phyloP scores from a whole-genome alignment of 1,140 invertebrate genomes.

The Trichogramma pretiosum region DNA sequence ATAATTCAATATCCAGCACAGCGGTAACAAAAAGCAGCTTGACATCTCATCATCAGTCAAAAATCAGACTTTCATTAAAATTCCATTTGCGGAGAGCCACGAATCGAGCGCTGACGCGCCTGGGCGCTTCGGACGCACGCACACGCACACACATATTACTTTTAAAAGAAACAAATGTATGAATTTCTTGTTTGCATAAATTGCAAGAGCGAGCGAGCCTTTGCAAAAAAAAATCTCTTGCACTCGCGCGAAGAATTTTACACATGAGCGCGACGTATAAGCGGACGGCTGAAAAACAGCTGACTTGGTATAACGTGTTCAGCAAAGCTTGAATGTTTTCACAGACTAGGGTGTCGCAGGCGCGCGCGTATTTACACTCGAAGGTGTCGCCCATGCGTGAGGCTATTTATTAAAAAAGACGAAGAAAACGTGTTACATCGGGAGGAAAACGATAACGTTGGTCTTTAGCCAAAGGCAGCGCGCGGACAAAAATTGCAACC shows the following conservation, averaged over 20 bases:
- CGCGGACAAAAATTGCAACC: no score
- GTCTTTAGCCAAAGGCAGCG: constrained; percentile 3
- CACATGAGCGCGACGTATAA: background rate
- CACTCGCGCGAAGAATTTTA: constrained; percentile 7
- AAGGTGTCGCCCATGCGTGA: no score
- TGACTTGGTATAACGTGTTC: background rate
- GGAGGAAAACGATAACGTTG: constrained; percentile 45
- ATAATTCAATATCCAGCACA: no score
- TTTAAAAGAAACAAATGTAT: no score
- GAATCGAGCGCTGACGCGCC: no score
- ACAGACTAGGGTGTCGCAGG: background rate
- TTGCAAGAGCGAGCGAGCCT: background rate
- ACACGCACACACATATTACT: no score
- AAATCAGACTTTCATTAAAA: no score
- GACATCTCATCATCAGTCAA: no score
- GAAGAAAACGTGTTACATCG: constrained; percentile 38
- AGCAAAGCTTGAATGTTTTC: background rate
- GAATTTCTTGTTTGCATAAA: background rate
- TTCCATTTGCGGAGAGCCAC: no score
- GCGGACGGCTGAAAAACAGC: background rate
- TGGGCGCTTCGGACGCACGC: no score
- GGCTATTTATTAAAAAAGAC: constrained; percentile 39
- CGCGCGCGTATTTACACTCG: no score
- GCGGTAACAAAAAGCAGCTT: no score
- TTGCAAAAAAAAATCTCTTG: background rate